Evolutionary conservation across 2,888 invertebrate species (phyloP).

Genomic region (Synergus japonicus): DNA sequence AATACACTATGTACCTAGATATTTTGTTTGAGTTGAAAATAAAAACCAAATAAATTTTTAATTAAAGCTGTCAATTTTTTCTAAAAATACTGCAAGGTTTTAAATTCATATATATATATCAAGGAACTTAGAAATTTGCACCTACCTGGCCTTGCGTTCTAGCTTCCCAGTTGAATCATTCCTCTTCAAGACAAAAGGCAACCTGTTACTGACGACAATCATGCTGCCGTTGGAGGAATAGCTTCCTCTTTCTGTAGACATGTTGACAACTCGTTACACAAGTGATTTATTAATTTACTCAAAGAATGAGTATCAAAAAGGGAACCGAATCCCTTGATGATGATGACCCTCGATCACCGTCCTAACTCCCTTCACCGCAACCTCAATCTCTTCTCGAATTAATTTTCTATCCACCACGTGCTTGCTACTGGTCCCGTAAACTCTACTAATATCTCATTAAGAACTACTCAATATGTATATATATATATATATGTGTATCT

Average conservation of each 20-base stretch:
- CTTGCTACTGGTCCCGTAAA: neutral
- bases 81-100: neutral
- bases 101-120: neutral
- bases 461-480: slow-evolving; percentile 27
- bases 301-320: neutral
- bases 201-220: slow-evolving; percentile 94
- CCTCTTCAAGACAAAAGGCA: slow-evolving; percentile 91
- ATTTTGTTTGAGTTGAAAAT: too few relatives aligned
- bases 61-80: neutral
- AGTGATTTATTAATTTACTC: slow-evolving; percentile 7
- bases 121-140: slow-evolving; percentile 41
- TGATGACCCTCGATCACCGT: slow-evolving; percentile 1
- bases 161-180: slow-evolving; percentile 85
- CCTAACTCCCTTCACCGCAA: neutral
- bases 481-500: slow-evolving; percentile 42
- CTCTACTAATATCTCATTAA: slow-evolving; percentile 1
- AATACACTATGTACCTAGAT: too few relatives aligned
- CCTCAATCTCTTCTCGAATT: neutral
- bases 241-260: slow-evolving; percentile 72
- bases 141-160: slow-evolving; percentile 91
- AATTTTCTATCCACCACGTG: slow-evolving; percentile 23
- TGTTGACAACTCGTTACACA: slow-evolving; percentile 51
- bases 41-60: too few relatives aligned
- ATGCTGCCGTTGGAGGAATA: slow-evolving; percentile 82
- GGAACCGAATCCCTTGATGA: neutral